A percentile compares a stretch with the other conserved stretches of the same genome.
phyloP scores from a whole-genome alignment of 2,113 vertebrate genomes.

The Xyrauchen texanus region DNA sequence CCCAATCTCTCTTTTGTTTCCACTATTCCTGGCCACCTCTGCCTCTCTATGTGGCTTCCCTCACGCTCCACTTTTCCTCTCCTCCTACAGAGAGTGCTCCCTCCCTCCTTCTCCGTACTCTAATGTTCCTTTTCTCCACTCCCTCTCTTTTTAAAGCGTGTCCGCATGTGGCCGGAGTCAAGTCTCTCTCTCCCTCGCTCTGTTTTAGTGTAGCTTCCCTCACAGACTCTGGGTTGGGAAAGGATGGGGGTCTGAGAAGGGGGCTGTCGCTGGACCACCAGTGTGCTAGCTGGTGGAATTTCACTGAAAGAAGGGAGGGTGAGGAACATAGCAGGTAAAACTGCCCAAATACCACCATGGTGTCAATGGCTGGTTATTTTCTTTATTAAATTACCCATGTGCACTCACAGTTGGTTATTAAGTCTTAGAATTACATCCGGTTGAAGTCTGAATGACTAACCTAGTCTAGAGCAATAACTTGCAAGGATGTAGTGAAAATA shows the following conservation, averaged over 20 bases:
- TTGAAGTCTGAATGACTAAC: neutral
- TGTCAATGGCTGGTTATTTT: neutral
- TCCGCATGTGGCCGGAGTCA: constrained; percentile 51
- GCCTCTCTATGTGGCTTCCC: constrained; percentile 67
- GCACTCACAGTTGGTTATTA: neutral
- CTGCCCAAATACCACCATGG: neutral
- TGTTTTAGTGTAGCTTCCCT: constrained; percentile 76
- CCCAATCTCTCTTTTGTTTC: constrained; percentile 66
- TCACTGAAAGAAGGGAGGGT: constrained; percentile 70
- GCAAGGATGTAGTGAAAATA: neutral
- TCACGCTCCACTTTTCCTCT: constrained; percentile 41
- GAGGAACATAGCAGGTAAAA: neutral
- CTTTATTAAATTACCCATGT: neutral
- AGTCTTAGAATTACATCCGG: neutral
- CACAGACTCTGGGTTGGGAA: constrained; percentile 70
- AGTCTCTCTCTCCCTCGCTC: constrained; percentile 62
- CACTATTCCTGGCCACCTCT: constrained; percentile 64
- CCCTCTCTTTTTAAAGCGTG: constrained; percentile 49
- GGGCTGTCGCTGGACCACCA: constrained; percentile 84
- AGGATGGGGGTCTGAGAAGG: constrained; percentile 83
- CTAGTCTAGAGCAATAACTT: neutral
- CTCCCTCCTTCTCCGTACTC: constrained; percentile 64
- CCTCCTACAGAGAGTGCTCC: constrained; percentile 44
- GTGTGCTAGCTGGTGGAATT: constrained; percentile 82
- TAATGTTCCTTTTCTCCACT: constrained; percentile 33